These are phyloP conservation scores for Characodon lateralis DNA, from an alignment of 2,797 vertebrate species.

Conservation along the genomic window DNA sequence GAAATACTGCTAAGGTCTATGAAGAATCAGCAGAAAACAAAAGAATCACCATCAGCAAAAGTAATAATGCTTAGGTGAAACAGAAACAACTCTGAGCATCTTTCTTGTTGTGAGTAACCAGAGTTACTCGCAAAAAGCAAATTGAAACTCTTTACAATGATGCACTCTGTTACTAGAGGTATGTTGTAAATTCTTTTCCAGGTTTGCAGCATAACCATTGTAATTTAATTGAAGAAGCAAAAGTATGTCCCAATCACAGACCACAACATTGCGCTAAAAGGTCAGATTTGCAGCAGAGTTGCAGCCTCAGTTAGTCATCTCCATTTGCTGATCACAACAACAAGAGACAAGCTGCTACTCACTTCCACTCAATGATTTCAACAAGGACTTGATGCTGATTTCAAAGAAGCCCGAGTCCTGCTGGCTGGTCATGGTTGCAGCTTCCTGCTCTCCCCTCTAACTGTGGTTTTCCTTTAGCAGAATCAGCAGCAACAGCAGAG, in stretches of 20 bases:
- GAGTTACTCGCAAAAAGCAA: conserved; percentile 23
- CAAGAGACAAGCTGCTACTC: conserved; percentile 81
- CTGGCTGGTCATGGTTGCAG: conserved; percentile 94
- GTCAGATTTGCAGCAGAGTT: conserved; percentile 22
- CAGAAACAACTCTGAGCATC: neutral
- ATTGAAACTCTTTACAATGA: conserved; percentile 14
- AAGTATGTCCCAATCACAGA: conserved; percentile 8
- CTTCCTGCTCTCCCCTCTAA: conserved; percentile 44
- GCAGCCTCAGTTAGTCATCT: conserved; percentile 21
- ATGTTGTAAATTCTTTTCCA: conserved; percentile 10
- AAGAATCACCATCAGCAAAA: conserved; percentile 39
- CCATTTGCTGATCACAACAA: conserved; percentile 30
- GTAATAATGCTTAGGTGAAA: neutral
- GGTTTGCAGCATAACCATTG: conserved; percentile 21
- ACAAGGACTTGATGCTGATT: conserved; percentile 99
- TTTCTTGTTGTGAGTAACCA: conserved; percentile 5
- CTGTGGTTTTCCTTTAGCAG: conserved; percentile 48
- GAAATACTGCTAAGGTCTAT: conserved; percentile 27
- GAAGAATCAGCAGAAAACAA: conserved; percentile 41
- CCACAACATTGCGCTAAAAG: conserved; percentile 15
- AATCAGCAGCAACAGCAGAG: conserved; percentile 43
- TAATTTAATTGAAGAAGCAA: conserved; percentile 9
- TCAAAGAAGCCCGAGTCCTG: conserved; percentile 99
- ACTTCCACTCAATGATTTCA: conserved; percentile 99
- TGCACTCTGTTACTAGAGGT: conserved; percentile 23